phyloP scores from a whole-genome alignment of 1,140 invertebrate species.

The Drosophila arawakana region DNA sequence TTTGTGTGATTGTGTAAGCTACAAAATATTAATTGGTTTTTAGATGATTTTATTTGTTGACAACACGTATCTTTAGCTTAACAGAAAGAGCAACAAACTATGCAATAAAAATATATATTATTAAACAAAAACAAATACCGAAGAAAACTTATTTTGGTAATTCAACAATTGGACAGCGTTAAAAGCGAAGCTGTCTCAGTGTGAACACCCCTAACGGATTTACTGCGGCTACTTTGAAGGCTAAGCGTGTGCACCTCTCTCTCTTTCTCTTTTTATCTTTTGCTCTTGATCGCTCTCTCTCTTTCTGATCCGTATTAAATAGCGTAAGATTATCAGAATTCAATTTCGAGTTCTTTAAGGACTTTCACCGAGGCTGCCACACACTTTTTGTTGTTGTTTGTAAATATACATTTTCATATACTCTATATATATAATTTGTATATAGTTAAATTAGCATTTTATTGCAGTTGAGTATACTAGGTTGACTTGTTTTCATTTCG shows the following conservation, averaged over 20 bases:
- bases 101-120: conserved; percentile 24
- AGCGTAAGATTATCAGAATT: neutral
- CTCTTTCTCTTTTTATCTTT: conserved; percentile 2
- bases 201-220: conserved; percentile 40
- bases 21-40: conserved; percentile 10
- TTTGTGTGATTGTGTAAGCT: conserved; percentile 4
- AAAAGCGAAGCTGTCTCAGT: conserved; percentile 25
- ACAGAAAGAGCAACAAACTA: conserved; percentile 12
- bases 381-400: conserved; percentile 36
- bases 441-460: conserved; percentile 70
- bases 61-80: neutral
- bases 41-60: neutral
- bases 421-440: conserved; percentile 63
- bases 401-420: conserved; percentile 74
- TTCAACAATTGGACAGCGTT: conserved; percentile 27
- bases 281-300: conserved; percentile 1
- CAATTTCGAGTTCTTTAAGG: neutral
- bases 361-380: conserved; percentile 28
- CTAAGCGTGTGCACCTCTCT: conserved; percentile 30
- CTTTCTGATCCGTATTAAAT: conserved; percentile 19
- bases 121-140: conserved; percentile 20
- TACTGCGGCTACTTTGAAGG: conserved; percentile 40
- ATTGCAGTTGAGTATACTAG: conserved; percentile 81
- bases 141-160: conserved; percentile 27
- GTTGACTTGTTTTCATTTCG: conserved; percentile 63